Evolutionary conservation across 37 sponge, comb jelly and placozoan genomes (phyloP).

Genomic region (Cladorhizidae sp.): DNA sequence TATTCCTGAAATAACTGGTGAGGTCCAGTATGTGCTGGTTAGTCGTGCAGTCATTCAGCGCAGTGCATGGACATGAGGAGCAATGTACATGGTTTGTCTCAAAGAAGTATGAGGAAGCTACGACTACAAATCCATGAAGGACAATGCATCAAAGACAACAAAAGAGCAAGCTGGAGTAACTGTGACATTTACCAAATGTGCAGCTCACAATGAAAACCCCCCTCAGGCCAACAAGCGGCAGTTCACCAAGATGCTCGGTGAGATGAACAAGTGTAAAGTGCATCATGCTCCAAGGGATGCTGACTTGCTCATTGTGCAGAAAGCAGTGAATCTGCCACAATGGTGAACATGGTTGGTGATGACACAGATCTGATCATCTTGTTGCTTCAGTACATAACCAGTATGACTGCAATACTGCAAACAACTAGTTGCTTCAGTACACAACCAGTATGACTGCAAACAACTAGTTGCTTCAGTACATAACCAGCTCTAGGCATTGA

Average conservation of each 20-base stretch:
- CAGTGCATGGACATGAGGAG: conserved; percentile 26
- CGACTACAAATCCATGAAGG: not conserved
- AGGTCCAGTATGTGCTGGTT: conserved; percentile 33
- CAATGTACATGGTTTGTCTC: conserved; percentile 27
- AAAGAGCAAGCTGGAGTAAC: conserved; percentile 15
- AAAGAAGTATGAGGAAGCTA: conserved; percentile 38
- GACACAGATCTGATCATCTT: conserved; percentile 32
- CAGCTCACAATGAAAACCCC: conserved; percentile 6
- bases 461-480: too few relatives aligned
- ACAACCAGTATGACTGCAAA: too few relatives aligned
- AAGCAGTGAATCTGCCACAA: conserved; percentile 15
- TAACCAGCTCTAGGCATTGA: conserved; percentile 8
- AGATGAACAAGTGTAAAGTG: conserved; percentile 17
- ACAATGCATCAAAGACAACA: conserved; percentile 19
- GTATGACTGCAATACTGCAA: too few relatives aligned
- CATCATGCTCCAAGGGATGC: conserved; percentile 32
- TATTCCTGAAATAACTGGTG: conserved; percentile 9
- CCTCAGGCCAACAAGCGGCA: not conserved
- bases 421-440: too few relatives aligned
- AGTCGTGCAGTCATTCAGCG: conserved; percentile 29
- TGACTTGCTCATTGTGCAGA: conserved; percentile 13
- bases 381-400: conserved; percentile 1
- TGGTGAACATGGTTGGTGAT: conserved; percentile 16
- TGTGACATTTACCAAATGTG: conserved; percentile 33
- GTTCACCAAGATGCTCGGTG: conserved; percentile 29